A percentile compares a stretch with the other conserved stretches of the same genome.
These are phyloP conservation scores for Myrmophylax atrothorax DNA, from an alignment of 2,113 vertebrate species.

Conservation along the genomic window DNA sequence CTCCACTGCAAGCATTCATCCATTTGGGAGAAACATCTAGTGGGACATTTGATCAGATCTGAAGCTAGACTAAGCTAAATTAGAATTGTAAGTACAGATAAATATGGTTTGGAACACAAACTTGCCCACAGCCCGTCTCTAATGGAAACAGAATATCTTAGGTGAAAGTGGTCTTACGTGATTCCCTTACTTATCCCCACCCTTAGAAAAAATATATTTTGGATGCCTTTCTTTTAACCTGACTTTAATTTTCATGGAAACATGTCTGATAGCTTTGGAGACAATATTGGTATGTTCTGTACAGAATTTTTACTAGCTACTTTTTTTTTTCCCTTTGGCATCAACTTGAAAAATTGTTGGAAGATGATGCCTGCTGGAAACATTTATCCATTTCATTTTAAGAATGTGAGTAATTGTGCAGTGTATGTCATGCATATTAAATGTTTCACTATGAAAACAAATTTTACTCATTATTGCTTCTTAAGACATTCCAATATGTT, in stretches of 20 bases:
- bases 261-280: slow-evolving; percentile 57
- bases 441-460: slow-evolving; percentile 34
- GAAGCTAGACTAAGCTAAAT: background rate
- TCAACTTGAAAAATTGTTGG: slow-evolving; percentile 63
- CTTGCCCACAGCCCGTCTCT: background rate
- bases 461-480: slow-evolving; percentile 42
- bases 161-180: background rate
- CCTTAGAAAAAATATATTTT: slow-evolving; percentile 45
- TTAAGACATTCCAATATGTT: slow-evolving; percentile 35
- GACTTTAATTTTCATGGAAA: slow-evolving; percentile 53
- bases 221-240: slow-evolving; percentile 49
- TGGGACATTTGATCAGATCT: background rate
- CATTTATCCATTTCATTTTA: slow-evolving; percentile 52
- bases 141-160: background rate
- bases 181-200: slow-evolving; percentile 14
- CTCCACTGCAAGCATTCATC: background rate
- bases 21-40: background rate
- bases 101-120: background rate
- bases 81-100: background rate
- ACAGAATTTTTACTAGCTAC: slow-evolving; percentile 40
- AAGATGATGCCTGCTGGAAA: slow-evolving; percentile 56
- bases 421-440: slow-evolving; percentile 55
- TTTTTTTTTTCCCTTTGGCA: slow-evolving; percentile 19
- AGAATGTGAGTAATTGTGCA: slow-evolving; percentile 55
- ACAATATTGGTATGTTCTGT: slow-evolving; percentile 33